phyloP scores from a whole-genome alignment of 2,797 vertebrate genomes.

The Catamblyrhynchus diadema region DNA sequence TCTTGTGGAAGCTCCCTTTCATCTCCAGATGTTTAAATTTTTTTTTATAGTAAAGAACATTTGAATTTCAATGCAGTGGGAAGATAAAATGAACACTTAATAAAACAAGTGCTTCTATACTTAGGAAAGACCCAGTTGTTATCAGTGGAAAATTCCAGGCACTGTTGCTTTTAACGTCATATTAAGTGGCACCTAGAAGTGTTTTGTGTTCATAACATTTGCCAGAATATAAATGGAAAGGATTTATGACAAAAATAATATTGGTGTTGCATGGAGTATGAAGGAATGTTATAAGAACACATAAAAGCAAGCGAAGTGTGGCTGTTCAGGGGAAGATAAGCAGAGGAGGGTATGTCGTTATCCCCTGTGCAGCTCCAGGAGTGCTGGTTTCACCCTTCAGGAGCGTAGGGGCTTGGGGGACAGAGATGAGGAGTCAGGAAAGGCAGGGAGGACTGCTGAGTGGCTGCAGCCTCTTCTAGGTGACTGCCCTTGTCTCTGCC shows the following conservation, averaged over 20 bases:
- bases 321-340: not conserved
- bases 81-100: slow-evolving; percentile 68
- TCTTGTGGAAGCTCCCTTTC: not conserved
- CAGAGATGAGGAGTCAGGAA: not conserved
- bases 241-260: slow-evolving; percentile 52
- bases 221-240: slow-evolving; percentile 57
- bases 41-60: not conserved
- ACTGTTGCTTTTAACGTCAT: slow-evolving; percentile 51
- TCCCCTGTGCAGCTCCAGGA: not conserved
- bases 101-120: slow-evolving; percentile 73
- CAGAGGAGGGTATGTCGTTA: not conserved
- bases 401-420: rapidly evolving
- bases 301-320: not conserved
- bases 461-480: not conserved
- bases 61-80: slow-evolving; percentile 33
- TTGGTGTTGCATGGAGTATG: not conserved
- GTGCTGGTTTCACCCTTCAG: not conserved
- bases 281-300: not conserved
- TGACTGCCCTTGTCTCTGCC: not conserved
- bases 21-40: not conserved
- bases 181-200: slow-evolving; percentile 63
- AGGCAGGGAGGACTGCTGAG: not conserved
- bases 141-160: slow-evolving; percentile 72
- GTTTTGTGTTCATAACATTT: slow-evolving; percentile 54
- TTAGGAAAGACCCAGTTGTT: slow-evolving; percentile 64